These are phyloP conservation scores for Tenualosa ilisha DNA, from an alignment of 2,797 vertebrate genomes.

Conservation along the genomic window DNA sequence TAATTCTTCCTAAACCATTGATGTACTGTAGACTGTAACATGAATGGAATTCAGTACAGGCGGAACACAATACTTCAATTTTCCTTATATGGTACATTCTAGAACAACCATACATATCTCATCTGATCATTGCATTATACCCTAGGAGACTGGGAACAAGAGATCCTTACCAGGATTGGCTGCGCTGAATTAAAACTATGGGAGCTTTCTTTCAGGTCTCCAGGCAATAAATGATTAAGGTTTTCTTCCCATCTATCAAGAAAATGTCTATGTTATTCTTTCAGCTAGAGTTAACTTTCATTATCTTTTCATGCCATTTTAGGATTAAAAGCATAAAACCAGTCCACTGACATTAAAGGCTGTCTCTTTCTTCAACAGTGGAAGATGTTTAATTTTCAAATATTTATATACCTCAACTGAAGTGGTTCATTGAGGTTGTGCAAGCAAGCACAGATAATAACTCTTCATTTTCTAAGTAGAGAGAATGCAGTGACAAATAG, in stretches of 20 bases:
- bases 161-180: background rate
- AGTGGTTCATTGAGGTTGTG: conserved; percentile 29
- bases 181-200: background rate
- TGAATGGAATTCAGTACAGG: background rate
- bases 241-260: conserved; percentile 25
- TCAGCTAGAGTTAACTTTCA: conserved; percentile 42
- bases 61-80: no score
- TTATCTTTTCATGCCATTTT: conserved; percentile 47
- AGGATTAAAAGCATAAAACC: conserved; percentile 41
- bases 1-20: background rate
- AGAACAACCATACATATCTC: background rate
- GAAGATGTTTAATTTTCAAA: conserved; percentile 47
- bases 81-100: background rate
- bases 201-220: background rate
- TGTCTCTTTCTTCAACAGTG: conserved; percentile 35
- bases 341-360: conserved; percentile 31
- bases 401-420: conserved; percentile 39
- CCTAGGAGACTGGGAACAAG: background rate
- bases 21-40: background rate
- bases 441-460: conserved; percentile 34
- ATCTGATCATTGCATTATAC: background rate
- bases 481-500: background rate
- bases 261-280: conserved; percentile 35
- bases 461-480: conserved; percentile 32
- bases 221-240: conserved; percentile 16